Percentiles rank a stretch among this genome's conserved stretches.
These are phyloP conservation scores for Syrmaticus mikado DNA, from an alignment of 2,113 vertebrate species.

Conservation along the genomic window DNA sequence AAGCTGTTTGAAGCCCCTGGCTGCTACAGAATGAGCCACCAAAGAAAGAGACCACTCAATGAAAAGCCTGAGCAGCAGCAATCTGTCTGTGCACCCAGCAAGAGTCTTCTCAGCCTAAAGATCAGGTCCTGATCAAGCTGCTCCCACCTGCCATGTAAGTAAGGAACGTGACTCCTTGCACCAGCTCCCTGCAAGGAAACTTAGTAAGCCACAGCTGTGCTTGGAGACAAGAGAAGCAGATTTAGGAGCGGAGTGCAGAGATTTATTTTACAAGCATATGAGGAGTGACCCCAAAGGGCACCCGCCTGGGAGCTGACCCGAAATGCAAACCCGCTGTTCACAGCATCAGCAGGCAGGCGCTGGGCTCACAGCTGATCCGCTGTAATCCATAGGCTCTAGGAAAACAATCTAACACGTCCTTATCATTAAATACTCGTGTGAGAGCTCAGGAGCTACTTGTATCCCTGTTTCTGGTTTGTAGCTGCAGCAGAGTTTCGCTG, in stretches of 20 bases:
- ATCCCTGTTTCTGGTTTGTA: neutral
- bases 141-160: neutral
- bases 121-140: neutral
- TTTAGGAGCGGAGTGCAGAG: neutral
- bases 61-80: neutral
- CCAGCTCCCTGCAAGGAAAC: neutral
- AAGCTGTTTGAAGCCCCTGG: neutral
- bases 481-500: neutral
- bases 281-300: neutral
- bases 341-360: neutral
- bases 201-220: neutral
- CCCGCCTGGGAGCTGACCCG: neutral
- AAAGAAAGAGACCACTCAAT: neutral
- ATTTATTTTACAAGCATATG: rapidly evolving
- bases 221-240: neutral
- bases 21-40: neutral
- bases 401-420: neutral
- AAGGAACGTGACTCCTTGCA: neutral
- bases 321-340: neutral
- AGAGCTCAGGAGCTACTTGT: neutral
- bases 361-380: rapidly evolving
- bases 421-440: rapidly evolving
- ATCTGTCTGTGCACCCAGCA: neutral
- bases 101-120: neutral
- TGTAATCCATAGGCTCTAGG: neutral